Evolutionary conservation across 2,888 invertebrate genomes (phyloP), one percentile per base, ranked within the genome.

Genomic region (Agrotis exclamationis): DNA sequence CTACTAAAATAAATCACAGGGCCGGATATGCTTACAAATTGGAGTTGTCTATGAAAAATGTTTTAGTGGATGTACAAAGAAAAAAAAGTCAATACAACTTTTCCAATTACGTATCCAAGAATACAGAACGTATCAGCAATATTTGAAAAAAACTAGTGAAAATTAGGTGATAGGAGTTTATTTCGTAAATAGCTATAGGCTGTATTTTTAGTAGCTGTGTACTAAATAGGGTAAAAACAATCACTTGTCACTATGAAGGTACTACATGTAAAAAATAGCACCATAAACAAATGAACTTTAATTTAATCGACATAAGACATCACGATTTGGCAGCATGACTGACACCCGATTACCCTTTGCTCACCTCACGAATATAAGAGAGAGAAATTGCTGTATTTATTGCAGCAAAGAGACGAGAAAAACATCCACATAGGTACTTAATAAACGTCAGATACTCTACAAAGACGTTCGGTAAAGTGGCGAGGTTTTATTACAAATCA

Each of bases 401-500:
- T 54, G 44, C 75, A 53, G 33, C n/a, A 63, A 79, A 79, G 74
- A 63, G 54, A 73, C 63, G 22, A 68, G 68, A 58, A 70, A 33
- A 75, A 75, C 80, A 80, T 70, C 53, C 47, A 67, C 60, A 67
- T 56, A 77, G 67, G 78, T 71, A 85, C 78, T 84, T 73, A 70
- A 74, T 75, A 80, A 84, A 83, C 77, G 74, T 73, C 76, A 63
- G 68, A 58, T 73, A 70, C 68, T 69, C 57, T 76, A 83, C 84
- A 78, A 80, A 84, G 74, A 78, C 75, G 74, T 80, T 86, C 83
- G 75, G 83, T 76, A 81, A 80, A 78, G 79, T 80, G 84, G 85
- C 58, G 81, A 85, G 88, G 85, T 86, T 87, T 91, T 89, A 89
- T 90, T 90, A 89, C 89, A 90, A 92, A 90, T 91, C 89, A 89